A percentile compares a stretch with the other conserved stretches of the same genome.
Evolutionary conservation across 2,888 invertebrate species (phyloP).

Genomic region (Drosophila phalerata): DNA sequence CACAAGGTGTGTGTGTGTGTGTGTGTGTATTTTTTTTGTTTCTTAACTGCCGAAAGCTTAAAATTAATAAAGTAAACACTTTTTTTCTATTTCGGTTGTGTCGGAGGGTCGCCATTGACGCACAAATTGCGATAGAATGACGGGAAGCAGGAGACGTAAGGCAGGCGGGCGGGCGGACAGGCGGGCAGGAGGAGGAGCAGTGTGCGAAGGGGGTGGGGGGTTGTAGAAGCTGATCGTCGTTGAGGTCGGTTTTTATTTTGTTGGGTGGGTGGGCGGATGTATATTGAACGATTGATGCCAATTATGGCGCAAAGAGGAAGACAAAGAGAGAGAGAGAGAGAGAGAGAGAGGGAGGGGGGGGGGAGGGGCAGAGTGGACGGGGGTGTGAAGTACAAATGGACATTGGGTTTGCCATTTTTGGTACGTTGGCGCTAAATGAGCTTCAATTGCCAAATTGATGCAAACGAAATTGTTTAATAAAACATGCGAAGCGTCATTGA

Average conservation of each 20-base stretch:
- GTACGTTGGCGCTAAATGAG: conserved; percentile 63
- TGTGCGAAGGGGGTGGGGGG: background rate
- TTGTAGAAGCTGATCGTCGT: conserved; percentile 23
- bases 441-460: conserved; percentile 71
- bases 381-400: conserved; percentile 21
- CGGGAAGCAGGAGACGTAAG: background rate
- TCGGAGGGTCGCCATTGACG: conserved; percentile 53
- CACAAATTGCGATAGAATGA: conserved; percentile 47
- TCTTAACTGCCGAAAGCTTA: conserved; percentile 77
- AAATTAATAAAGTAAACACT: conserved; percentile 78
- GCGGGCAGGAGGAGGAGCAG: too few relatives aligned
- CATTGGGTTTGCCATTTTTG: conserved; percentile 65
- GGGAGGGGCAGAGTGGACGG: background rate
- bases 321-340: background rate
- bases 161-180: too few relatives aligned
- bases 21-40: conserved; percentile 43
- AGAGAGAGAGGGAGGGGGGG: background rate
- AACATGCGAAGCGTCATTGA: conserved; percentile 36
- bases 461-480: conserved; percentile 56
- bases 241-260: conserved; percentile 29
- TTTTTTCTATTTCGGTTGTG: conserved; percentile 47
- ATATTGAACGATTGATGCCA: conserved; percentile 72
- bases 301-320: conserved; percentile 37
- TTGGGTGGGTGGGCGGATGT: conserved; percentile 57
- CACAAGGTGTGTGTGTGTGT: conserved; percentile 18